Conservation (phyloP, 2,797 vertebrate species). For the Tarsius wallacei region DNA sequence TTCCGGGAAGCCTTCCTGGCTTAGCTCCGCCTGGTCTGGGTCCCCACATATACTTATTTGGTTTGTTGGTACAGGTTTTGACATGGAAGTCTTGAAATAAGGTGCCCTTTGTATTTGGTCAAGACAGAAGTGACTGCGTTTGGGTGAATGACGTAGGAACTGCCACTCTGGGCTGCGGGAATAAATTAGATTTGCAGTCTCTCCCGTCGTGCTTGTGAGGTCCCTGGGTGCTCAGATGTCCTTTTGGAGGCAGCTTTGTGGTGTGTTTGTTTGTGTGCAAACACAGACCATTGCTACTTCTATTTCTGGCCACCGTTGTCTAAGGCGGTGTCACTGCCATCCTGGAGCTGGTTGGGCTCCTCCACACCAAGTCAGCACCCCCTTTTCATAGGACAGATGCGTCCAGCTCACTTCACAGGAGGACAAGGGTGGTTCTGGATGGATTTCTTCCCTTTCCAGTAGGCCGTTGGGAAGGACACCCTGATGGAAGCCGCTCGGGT, state of each 20-base stretch:
- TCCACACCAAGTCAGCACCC: neutral
- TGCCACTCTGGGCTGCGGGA: neutral
- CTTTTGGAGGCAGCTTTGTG: no score
- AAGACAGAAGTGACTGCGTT: neutral
- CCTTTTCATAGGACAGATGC: accelerated
- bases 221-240: neutral
- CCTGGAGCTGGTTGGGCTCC: neutral
- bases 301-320: neutral
- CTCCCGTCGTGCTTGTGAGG: neutral
- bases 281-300: neutral
- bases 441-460: neutral
- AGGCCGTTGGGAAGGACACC: accelerated
- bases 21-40: neutral
- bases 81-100: neutral
- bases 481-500: neutral
- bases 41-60: accelerated
- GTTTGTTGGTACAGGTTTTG: neutral
- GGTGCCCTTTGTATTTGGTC: neutral
- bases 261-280: accelerated
- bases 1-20: constrained; percentile 2
- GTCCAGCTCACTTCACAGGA: accelerated
- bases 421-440: accelerated
- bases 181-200: neutral
- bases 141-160: neutral
- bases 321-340: neutral